Evolutionary conservation across 2,113 vertebrate species (phyloP), one percentile per base, ranked within the genome.

Genomic region (Chaetops frenatus): DNA sequence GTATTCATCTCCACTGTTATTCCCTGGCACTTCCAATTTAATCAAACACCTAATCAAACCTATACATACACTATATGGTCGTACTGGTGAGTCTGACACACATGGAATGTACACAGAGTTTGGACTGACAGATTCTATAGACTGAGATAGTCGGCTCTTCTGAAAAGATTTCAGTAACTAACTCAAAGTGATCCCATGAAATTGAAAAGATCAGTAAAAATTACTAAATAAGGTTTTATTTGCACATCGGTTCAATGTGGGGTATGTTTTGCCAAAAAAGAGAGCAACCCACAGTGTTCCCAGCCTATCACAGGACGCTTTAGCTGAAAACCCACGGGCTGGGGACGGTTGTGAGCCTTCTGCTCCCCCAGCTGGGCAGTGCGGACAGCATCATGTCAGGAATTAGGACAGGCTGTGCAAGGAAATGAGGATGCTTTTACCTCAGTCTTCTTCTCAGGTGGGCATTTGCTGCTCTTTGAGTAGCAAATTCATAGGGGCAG

Each of bases 311-410:
- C 15, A 25, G 9, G 27, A 21, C 1, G 21, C 51, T 84, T 62
- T 4, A 61, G n/a, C 50, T 36, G 23, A 57, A 91, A 60, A 35
- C 20, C 14, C 8, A 9, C 1, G 3, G 24, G 14, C 2, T 81
- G 64, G 36, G 31, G 33, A 40, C 22, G 53, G 54, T 51, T 35
- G 4, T 38, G 67, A 28, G 77, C 31, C 82, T 86, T 42, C 58
- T 83, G 90, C 94, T 62, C 93, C 93, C 95, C 94, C 96, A 93
- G 47, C 90, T 91, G 95, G 81, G 71, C 81, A 61, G 6, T 4
- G 12, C 60, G 48, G 24, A 20, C 22, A 45, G 47, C 18, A 25
- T 29, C 6, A 1, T 33, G 47, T 23, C 54, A 27, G 70, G 21
- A 47, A 40, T 47, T 47, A 45, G 38, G n/a, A 48, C 25, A 48